phyloP scores from a whole-genome alignment of 2,888 invertebrate genomes.

The Phytoseiulus persimilis region DNA sequence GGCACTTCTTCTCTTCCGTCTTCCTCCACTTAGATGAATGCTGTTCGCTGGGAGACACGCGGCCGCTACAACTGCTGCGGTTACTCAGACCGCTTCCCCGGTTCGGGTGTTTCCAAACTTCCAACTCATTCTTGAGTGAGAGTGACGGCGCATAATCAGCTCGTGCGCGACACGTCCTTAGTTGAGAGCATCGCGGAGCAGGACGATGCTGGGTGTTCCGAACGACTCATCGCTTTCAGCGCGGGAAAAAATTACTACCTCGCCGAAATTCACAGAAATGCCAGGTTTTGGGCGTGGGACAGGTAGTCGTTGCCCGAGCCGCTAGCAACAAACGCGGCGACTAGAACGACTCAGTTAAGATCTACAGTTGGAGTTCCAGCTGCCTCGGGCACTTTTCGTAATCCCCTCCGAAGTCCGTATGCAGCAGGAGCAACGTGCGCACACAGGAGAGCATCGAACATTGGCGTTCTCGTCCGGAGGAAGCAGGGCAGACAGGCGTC shows the following conservation, averaged over 20 bases:
- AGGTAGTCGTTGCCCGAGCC: neutral
- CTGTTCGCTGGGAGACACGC: neutral
- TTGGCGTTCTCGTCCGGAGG: neutral
- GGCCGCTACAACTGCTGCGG: neutral
- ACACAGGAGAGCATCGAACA: neutral
- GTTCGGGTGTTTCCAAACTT: neutral
- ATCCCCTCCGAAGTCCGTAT: neutral
- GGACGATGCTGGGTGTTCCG: neutral
- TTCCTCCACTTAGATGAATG: neutral
- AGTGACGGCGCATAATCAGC: neutral
- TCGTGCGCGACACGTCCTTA: neutral
- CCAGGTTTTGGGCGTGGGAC: neutral
- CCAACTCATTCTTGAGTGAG: neutral
- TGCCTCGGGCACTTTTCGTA: neutral
- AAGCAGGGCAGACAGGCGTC: neutral
- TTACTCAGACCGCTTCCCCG: neutral
- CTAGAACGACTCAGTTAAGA: neutral
- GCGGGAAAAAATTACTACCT: neutral
- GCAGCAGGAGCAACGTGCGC: neutral
- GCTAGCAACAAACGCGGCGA: neutral
- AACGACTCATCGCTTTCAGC: neutral
- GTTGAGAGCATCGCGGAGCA: neutral
- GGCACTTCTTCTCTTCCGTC: neutral
- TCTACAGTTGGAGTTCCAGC: neutral
- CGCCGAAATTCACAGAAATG: neutral